phyloP scores from a whole-genome alignment of 1,140 invertebrate species.

The Hormaphis cornu region DNA sequence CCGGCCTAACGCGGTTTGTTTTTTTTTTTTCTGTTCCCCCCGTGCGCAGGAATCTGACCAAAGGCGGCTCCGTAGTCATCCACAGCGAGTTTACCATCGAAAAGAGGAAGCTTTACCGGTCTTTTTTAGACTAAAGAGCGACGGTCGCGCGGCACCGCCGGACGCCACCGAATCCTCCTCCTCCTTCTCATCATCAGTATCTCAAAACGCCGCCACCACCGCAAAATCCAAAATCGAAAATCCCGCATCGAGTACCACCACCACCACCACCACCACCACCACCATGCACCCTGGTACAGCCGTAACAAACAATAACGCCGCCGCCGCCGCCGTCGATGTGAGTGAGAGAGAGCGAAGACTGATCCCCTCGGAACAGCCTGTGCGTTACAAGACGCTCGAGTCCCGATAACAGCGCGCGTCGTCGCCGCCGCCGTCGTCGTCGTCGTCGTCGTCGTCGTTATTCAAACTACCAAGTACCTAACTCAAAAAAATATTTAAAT shows the following conservation, averaged over 20 bases:
- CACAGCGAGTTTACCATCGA: slow-evolving; percentile 70
- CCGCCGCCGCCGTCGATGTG: background rate
- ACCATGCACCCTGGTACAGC: background rate
- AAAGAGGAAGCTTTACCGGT: slow-evolving; percentile 78
- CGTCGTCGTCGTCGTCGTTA: background rate
- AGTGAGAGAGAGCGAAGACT: slow-evolving; percentile 31
- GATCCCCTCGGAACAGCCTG: slow-evolving; percentile 25
- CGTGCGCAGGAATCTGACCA: slow-evolving; percentile 60
- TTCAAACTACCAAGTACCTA: slow-evolving; percentile 15
- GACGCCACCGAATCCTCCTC: slow-evolving; percentile 20
- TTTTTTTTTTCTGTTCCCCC: slow-evolving; percentile 38
- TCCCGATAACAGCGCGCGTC: background rate
- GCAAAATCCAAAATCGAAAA: background rate
- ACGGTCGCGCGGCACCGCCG: background rate
- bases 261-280: background rate
- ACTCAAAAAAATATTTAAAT: background rate
- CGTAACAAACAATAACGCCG: background rate
- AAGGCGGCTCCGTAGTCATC: slow-evolving; percentile 71
- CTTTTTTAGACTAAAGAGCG: slow-evolving; percentile 45
- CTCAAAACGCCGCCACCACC: slow-evolving; percentile 25
- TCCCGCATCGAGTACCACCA: background rate
- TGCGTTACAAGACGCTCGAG: slow-evolving; percentile 1
- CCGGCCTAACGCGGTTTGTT: background rate
- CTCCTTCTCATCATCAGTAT: slow-evolving; percentile 14
- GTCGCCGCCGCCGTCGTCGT: background rate